Percentiles rank a stretch among this genome's conserved stretches.
Evolutionary conservation across 2,888 invertebrate genomes (phyloP).

Genomic region (Drosophila fulvimacula): DNA sequence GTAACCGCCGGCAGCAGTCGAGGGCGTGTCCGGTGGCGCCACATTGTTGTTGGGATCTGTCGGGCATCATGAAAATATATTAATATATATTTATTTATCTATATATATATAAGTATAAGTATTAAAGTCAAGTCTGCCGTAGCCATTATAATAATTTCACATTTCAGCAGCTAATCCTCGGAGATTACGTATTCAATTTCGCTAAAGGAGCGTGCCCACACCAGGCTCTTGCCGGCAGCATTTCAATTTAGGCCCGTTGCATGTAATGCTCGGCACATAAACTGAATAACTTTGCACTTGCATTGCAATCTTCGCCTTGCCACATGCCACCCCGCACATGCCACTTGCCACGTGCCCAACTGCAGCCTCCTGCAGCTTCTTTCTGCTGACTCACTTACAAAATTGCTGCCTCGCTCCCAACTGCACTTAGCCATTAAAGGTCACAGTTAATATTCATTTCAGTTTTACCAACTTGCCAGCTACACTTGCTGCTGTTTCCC

Average conservation of each 20-base stretch:
- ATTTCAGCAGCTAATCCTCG: conserved; percentile 67
- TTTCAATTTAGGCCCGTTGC: conserved; percentile 62
- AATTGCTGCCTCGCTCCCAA: conserved; percentile 45
- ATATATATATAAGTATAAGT: conserved; percentile 13
- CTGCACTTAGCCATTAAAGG: conserved; percentile 71
- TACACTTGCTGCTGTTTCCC: conserved; percentile 33
- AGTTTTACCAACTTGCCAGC: conserved; percentile 58
- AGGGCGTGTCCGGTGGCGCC: conserved; percentile 85
- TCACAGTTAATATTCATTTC: conserved; percentile 80
- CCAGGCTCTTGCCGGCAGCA: conserved; percentile 4
- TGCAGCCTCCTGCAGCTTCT: conserved; percentile 36
- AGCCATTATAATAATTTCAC: conserved; percentile 59
- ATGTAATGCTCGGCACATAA: conserved; percentile 37
- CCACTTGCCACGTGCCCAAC: conserved; percentile 19
- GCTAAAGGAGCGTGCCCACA: conserved; percentile 14
- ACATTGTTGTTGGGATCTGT: conserved; percentile 84
- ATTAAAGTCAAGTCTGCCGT: conserved; percentile 23
- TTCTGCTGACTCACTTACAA: conserved; percentile 56
- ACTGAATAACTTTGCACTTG: conserved; percentile 60
- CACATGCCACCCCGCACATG: not conserved
- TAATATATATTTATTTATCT: not conserved
- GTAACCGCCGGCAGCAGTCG: conserved; percentile 88
- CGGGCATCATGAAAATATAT: conserved; percentile 14
- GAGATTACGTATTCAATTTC: conserved; percentile 75
- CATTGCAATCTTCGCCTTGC: conserved; percentile 35